These are phyloP conservation scores for Balaenoptera acutorostrata DNA, from an alignment of 2,113 vertebrate genomes.

Conservation along the genomic window DNA sequence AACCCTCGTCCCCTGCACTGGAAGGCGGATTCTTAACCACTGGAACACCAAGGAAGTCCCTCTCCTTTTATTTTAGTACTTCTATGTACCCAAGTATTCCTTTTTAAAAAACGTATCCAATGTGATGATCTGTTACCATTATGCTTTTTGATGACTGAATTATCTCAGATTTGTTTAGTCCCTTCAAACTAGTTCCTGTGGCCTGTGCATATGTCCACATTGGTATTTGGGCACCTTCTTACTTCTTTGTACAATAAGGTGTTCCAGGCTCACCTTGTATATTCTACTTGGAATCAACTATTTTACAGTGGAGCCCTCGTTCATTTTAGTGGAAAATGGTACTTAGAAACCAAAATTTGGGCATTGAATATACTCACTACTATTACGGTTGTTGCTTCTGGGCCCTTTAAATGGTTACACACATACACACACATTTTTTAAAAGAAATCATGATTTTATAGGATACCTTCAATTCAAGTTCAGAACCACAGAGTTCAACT, in stretches of 20 bases:
- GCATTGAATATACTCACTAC: not conserved
- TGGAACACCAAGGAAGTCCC: no score
- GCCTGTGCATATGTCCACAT: not conserved
- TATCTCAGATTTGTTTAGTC: not conserved
- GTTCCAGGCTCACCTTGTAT: not conserved
- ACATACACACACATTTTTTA: not conserved
- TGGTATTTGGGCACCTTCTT: not conserved
- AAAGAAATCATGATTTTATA: constrained; percentile 5
- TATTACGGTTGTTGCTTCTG: not conserved
- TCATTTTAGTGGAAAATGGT: not conserved
- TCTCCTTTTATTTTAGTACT: not conserved
- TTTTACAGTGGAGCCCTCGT: not conserved
- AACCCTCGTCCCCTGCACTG: no score
- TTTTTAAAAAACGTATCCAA: not conserved
- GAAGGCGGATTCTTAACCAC: no score
- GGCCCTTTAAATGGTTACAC: not conserved
- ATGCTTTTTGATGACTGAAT: not conserved
- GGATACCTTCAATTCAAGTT: not conserved
- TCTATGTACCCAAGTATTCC: not conserved
- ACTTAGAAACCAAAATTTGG: not conserved
- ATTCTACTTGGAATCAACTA: not conserved
- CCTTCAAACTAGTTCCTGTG: not conserved
- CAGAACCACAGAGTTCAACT: not conserved
- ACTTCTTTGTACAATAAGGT: not conserved
- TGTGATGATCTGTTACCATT: not conserved